phyloP scores from a whole-genome alignment of 1,140 invertebrate species.

The Lepidurus apus region DNA sequence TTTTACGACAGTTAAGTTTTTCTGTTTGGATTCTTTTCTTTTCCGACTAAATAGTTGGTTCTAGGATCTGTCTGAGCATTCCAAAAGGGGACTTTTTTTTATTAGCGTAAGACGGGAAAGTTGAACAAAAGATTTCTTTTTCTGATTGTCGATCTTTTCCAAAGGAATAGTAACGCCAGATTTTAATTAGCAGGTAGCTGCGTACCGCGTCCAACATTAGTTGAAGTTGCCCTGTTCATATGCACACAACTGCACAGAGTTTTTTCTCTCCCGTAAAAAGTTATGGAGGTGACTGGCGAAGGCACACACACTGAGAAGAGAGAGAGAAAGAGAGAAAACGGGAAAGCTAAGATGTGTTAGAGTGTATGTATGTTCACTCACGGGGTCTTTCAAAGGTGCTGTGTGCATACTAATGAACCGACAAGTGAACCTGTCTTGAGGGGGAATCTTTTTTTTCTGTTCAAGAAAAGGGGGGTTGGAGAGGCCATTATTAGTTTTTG shows the following conservation, averaged over 20 bases:
- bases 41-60: too few species aligned
- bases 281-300: background rate
- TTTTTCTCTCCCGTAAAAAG: background rate
- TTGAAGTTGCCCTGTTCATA: background rate
- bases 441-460: background rate
- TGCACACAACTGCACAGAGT: background rate
- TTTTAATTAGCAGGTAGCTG: background rate
- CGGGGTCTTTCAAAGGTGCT: background rate
- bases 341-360: background rate
- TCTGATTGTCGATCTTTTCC: background rate
- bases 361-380: background rate
- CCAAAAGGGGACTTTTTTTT: too few species aligned
- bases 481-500: background rate
- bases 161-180: background rate
- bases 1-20: too few species aligned
- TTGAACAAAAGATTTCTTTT: background rate
- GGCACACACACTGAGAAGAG: background rate
- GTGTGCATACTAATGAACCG: slow-evolving; percentile 18
- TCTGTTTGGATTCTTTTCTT: too few species aligned
- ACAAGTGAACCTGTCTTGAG: slow-evolving; percentile 11
- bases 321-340: background rate
- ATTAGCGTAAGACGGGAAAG: background rate
- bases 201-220: background rate
- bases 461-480: background rate
- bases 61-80: too few species aligned